Percentiles rank a stretch among this genome's conserved stretches.
Evolutionary conservation across 2,113 vertebrate genomes (phyloP).

Genomic region (Harpagus bidentatus): DNA sequence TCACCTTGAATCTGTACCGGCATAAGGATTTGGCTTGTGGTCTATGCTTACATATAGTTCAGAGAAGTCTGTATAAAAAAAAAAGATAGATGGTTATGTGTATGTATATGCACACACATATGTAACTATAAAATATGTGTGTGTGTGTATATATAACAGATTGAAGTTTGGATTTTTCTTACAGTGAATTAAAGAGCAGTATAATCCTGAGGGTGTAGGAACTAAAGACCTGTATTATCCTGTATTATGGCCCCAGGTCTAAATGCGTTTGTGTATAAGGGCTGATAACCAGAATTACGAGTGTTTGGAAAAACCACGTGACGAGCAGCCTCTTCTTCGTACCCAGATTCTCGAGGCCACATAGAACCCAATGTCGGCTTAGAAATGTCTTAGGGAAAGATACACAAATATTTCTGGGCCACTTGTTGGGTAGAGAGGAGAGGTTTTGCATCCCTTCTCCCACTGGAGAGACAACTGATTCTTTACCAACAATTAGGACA

Average conservation of each 20-base stretch:
- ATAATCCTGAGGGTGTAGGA: background rate
- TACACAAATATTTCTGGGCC: background rate
- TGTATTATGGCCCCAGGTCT: background rate
- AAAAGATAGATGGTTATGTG: background rate
- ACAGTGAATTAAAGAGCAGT: background rate
- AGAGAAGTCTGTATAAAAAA: background rate
- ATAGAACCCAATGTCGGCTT: background rate
- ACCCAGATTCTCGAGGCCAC: accelerated
- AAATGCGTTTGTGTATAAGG: background rate
- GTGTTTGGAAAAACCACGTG: background rate
- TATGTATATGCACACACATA: too few relatives aligned
- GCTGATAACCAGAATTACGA: background rate
- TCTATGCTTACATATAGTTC: background rate
- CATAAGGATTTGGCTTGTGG: background rate
- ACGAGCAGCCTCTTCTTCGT: background rate
- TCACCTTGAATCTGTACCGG: background rate
- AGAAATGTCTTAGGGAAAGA: background rate
- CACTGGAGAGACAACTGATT: background rate
- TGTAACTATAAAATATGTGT: background rate
- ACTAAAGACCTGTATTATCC: background rate
- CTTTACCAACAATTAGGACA: background rate
- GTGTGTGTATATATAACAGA: background rate
- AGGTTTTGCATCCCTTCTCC: background rate
- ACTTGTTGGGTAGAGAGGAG: background rate
- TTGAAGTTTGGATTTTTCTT: background rate